phyloP scores from a whole-genome alignment of 2,888 invertebrate genomes.

The Drosophila demipolita region DNA sequence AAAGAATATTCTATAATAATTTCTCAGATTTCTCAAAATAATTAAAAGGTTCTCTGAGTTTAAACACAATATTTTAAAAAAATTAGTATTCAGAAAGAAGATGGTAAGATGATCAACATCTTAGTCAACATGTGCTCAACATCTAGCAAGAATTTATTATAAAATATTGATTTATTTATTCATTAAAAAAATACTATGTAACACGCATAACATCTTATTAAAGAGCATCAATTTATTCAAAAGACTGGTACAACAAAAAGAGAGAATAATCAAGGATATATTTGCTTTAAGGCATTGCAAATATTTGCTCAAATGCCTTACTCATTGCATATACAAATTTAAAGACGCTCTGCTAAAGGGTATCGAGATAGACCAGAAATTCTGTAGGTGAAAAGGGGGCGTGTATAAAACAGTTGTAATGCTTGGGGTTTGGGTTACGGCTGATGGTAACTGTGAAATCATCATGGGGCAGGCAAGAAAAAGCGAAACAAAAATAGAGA shows the following conservation, averaged over 20 bases:
- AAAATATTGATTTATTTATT: neutral
- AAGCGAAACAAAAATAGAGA: conserved; percentile 7
- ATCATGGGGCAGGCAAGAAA: conserved; percentile 51
- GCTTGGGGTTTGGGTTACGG: conserved; percentile 22
- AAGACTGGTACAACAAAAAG: neutral
- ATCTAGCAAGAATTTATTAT: neutral
- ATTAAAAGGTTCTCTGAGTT: neutral
- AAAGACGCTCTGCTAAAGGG: neutral
- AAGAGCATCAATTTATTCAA: neutral
- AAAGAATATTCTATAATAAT: neutral
- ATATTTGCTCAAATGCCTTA: neutral
- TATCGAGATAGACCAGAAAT: neutral
- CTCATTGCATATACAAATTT: neutral
- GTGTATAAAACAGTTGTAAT: conserved; percentile 34
- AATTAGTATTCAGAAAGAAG: neutral
- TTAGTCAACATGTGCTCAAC: neutral
- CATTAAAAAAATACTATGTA: neutral
- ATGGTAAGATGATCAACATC: neutral
- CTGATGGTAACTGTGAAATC: conserved; percentile 66
- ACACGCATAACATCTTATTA: neutral
- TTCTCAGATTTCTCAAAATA: neutral
- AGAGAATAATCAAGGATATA: neutral
- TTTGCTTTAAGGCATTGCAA: neutral
- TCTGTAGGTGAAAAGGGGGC: conserved; percentile 53
- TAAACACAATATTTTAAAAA: neutral